phyloP scores from a whole-genome alignment of 2,888 invertebrate genomes.

The Aricia artaxerxes region DNA sequence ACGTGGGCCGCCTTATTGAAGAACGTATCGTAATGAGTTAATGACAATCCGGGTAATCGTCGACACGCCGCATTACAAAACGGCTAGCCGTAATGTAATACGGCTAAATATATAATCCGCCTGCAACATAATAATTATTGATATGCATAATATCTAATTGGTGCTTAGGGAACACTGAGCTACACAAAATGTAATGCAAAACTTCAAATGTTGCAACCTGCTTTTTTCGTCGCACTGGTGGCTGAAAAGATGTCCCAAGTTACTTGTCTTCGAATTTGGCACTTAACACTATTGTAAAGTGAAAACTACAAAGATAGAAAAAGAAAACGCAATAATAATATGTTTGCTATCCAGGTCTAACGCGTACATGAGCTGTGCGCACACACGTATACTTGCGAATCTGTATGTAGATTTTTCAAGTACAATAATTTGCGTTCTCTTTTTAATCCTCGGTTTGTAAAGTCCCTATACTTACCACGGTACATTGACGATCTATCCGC shows the following conservation, averaged over 20 bases:
- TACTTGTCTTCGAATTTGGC: not conserved
- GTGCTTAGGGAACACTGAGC: not conserved
- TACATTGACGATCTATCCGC: conserved; percentile 86
- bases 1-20: too few species aligned
- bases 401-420: too few species aligned
- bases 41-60: too few species aligned
- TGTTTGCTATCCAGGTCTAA: not conserved
- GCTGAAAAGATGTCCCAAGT: not conserved
- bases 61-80: too few species aligned
- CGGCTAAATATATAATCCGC: too few species aligned
- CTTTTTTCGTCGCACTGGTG: not conserved
- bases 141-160: not conserved
- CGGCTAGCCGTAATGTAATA: too few species aligned
- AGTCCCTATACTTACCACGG: conserved; percentile 80
- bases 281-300: not conserved
- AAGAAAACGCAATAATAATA: not conserved
- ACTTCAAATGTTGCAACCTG: not conserved
- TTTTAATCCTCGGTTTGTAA: not conserved
- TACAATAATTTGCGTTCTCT: not conserved
- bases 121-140: not conserved
- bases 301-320: not conserved
- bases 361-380: not conserved
- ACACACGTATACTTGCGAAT: too few species aligned
- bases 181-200: not conserved
- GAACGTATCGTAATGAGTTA: too few species aligned